These are phyloP conservation scores for Fabriciana adippe DNA, from an alignment of 2,888 invertebrate genomes.

Conservation along the genomic window DNA sequence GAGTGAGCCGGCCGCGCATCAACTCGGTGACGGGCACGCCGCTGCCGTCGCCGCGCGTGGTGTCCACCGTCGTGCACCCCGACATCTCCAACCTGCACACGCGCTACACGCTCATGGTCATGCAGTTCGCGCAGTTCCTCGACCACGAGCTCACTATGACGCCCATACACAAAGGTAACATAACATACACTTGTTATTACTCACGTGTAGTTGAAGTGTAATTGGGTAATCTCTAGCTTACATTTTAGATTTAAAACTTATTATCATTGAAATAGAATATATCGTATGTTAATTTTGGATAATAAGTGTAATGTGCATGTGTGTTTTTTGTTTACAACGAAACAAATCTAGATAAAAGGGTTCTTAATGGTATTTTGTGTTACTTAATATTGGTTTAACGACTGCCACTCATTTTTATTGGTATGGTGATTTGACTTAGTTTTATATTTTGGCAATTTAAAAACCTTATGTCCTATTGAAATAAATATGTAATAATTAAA, in stretches of 20 bases:
- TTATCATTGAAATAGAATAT: no score
- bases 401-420: background rate
- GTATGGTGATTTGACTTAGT: background rate
- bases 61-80: conserved; percentile 94
- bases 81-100: conserved; percentile 95
- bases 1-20: conserved; percentile 90
- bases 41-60: conserved; percentile 92
- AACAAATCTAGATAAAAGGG: no score
- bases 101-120: conserved; percentile 94
- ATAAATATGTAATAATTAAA: background rate
- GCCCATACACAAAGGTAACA: conserved; percentile 91
- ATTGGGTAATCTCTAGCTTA: no score
- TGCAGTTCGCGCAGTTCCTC: conserved; percentile 97
- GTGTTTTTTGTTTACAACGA: no score
- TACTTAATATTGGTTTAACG: no score
- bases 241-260: no score
- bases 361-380: no score
- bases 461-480: background rate
- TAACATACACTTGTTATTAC: no score
- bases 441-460: background rate
- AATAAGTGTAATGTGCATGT: no score
- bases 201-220: no score
- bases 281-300: no score
- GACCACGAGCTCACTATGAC: conserved; percentile 98
- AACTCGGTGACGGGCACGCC: conserved; percentile 88